Percentiles rank a stretch among this genome's conserved stretches.
phyloP scores from a whole-genome alignment of 2,797 vertebrate genomes.

The Pelobates cultripes region DNA sequence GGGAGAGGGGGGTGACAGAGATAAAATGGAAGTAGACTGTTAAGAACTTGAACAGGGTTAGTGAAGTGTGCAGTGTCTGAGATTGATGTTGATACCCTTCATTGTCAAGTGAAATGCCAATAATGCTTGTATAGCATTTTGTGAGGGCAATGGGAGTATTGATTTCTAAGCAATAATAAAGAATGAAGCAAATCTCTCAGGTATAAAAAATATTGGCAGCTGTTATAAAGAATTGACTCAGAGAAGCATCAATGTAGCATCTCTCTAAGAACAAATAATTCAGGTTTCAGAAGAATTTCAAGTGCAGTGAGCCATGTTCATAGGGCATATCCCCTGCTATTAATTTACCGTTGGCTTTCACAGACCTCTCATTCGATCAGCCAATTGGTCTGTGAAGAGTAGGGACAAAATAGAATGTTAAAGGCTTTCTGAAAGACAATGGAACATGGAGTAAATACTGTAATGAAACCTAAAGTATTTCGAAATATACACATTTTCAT shows the following conservation, averaged over 20 bases:
- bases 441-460: constrained; percentile 51
- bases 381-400: constrained; percentile 64
- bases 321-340: constrained; percentile 67
- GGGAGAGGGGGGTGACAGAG: constrained; percentile 43
- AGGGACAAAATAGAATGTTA: constrained; percentile 70
- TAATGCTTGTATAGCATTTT: constrained; percentile 95
- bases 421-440: constrained; percentile 63
- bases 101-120: constrained; percentile 89
- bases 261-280: constrained; percentile 83
- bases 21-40: constrained; percentile 66
- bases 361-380: constrained; percentile 66
- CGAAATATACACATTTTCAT: constrained; percentile 52
- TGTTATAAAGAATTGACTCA: constrained; percentile 82
- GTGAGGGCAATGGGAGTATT: constrained; percentile 92
- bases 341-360: constrained; percentile 72
- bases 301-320: constrained; percentile 71
- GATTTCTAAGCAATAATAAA: constrained; percentile 88
- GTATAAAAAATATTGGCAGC: constrained; percentile 85
- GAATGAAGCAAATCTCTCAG: constrained; percentile 82
- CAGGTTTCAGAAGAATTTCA: constrained; percentile 73
- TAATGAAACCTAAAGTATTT: constrained; percentile 61
- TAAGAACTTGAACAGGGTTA: constrained; percentile 70
- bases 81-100: constrained; percentile 92
- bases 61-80: constrained; percentile 73
- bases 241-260: constrained; percentile 69